Conservation (phyloP, 1,140 invertebrate genomes). For the Drosophila burlai region DNA sequence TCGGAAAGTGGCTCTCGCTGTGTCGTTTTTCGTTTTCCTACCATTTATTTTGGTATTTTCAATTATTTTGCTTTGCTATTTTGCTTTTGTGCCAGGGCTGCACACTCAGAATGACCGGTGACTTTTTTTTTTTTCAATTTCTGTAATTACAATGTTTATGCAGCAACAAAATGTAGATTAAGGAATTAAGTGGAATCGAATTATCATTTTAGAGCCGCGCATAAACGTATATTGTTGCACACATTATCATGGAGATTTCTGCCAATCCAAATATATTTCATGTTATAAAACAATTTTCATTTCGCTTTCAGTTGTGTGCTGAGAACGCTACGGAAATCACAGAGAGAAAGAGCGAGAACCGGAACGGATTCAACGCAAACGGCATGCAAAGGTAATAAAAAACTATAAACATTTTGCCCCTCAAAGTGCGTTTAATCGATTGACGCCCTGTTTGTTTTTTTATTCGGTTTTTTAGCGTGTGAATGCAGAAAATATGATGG, state of each 20-base stretch:
- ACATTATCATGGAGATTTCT: slow-evolving; percentile 6
- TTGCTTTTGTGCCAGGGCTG: slow-evolving; percentile 62
- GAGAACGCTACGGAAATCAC: slow-evolving; percentile 11
- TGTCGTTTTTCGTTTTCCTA: slow-evolving; percentile 49
- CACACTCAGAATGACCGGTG: slow-evolving; percentile 51
- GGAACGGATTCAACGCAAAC: slow-evolving; percentile 50
- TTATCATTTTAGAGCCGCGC: background rate
- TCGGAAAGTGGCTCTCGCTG: slow-evolving; percentile 41
- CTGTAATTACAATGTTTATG: slow-evolving; percentile 30
- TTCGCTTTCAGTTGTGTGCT: slow-evolving; percentile 31
- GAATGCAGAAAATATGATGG: slow-evolving; percentile 75
- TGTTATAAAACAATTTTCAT: slow-evolving; percentile 21
- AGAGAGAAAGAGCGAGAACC: slow-evolving; percentile 20
- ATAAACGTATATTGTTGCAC: slow-evolving; percentile 18
- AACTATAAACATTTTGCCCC: slow-evolving; percentile 14
- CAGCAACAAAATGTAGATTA: slow-evolving; percentile 1
- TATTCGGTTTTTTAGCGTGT: slow-evolving; percentile 51
- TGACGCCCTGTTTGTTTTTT: slow-evolving; percentile 35
- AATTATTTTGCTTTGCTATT: slow-evolving; percentile 60
- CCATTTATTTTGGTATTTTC: slow-evolving; percentile 75
- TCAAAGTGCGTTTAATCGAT: slow-evolving; percentile 46
- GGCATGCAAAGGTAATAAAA: slow-evolving; percentile 74
- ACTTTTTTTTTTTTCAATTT: slow-evolving; percentile 11
- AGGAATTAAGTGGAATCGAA: background rate
- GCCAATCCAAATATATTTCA: slow-evolving; percentile 30